Evolutionary conservation across 2,888 invertebrate genomes (phyloP).

Genomic region (Mantis religiosa): DNA sequence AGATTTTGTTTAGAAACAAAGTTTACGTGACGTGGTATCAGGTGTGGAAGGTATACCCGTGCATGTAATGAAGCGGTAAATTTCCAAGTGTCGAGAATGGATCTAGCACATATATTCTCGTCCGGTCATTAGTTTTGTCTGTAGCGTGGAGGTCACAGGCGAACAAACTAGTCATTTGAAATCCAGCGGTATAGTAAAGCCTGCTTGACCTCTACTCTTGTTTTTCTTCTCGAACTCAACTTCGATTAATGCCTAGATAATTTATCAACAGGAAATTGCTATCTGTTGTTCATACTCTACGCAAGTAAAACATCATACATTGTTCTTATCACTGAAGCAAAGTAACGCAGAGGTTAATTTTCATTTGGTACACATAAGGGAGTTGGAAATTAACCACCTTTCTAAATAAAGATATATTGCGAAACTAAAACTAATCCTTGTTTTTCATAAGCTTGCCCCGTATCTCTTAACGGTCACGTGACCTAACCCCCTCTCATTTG

Average conservation of each 20-base stretch:
- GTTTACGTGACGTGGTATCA: not conserved
- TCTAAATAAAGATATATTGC: too few species aligned
- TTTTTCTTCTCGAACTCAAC: not conserved
- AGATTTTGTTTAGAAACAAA: not conserved
- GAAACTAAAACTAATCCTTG: too few species aligned
- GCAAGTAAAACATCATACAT: too few species aligned
- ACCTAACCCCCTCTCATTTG: too few species aligned
- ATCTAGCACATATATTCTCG: not conserved
- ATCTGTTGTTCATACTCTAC: not conserved
- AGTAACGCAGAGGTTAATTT: not conserved
- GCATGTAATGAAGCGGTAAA: not conserved
- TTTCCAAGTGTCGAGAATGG: not conserved
- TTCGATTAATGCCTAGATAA: not conserved
- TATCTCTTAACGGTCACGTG: too few species aligned
- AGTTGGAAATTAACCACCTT: too few species aligned
- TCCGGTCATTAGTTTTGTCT: not conserved
- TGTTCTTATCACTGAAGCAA: too few species aligned
- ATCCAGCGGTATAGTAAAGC: not conserved
- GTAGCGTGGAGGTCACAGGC: not conserved
- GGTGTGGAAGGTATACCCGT: not conserved
- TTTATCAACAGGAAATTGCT: not conserved
- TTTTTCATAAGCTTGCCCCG: too few species aligned
- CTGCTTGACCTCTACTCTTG: not conserved
- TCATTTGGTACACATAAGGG: too few species aligned
- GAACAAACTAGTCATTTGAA: not conserved